Percentiles rank a stretch among this genome's conserved stretches.
Conservation (phyloP, 2,113 vertebrate species). For the pig (Sus scrofa) region DNA sequence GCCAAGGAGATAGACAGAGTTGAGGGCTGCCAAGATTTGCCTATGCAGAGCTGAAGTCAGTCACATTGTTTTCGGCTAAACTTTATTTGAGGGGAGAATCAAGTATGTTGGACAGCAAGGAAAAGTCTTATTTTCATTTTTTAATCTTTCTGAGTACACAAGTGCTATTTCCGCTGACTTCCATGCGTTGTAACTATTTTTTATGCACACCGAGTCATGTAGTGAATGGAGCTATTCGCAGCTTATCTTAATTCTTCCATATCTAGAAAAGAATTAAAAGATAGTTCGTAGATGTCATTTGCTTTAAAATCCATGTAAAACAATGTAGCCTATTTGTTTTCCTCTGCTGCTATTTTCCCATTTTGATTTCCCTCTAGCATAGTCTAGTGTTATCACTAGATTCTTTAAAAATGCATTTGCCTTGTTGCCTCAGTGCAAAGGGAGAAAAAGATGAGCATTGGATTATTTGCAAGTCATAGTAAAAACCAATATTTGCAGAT, state of each 20-base stretch:
- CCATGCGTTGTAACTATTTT: background rate
- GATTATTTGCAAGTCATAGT: slow-evolving; percentile 44
- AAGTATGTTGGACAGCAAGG: slow-evolving; percentile 70
- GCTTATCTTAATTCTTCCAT: slow-evolving; percentile 46
- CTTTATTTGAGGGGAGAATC: slow-evolving; percentile 78
- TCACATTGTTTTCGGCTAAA: slow-evolving; percentile 86
- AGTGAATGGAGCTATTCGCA: background rate
- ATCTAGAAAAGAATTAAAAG: background rate
- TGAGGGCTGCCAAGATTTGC: slow-evolving; percentile 86
- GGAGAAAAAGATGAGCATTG: background rate
- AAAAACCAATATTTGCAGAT: slow-evolving; percentile 5
- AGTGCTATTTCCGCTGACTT: slow-evolving; percentile 53
- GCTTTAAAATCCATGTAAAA: slow-evolving; percentile 12
- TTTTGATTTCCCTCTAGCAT: background rate
- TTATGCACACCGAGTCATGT: background rate
- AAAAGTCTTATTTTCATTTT: slow-evolving; percentile 76
- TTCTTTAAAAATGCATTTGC: background rate
- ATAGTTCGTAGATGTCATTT: background rate
- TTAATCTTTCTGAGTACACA: slow-evolving; percentile 66
- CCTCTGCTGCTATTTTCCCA: background rate
- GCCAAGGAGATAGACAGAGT: slow-evolving; percentile 85
- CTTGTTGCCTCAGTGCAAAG: background rate
- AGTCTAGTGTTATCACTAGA: background rate
- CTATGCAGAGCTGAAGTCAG: slow-evolving; percentile 84
- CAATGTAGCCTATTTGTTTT: background rate